These are phyloP conservation scores for Pseudomyrmex flavicornis DNA, from an alignment of 1,140 invertebrate genomes.

Conservation along the genomic window DNA sequence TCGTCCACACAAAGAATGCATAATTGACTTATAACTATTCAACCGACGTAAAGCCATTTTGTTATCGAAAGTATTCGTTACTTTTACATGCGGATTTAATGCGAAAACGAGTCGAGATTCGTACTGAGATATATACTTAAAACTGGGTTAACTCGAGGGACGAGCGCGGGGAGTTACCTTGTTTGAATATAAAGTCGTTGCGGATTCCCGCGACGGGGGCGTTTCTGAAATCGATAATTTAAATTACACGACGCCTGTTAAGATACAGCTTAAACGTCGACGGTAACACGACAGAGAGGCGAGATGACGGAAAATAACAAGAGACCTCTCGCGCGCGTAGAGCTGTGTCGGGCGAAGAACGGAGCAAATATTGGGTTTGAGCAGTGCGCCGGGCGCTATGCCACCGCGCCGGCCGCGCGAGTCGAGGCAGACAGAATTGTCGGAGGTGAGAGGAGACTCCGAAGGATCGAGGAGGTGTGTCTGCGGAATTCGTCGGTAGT, in stretches of 20 bases:
- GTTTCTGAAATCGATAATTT: slow-evolving; percentile 59
- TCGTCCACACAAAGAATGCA: neutral
- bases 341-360: neutral
- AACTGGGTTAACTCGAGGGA: slow-evolving; percentile 45
- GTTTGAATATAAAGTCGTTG: slow-evolving; percentile 61
- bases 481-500: neutral
- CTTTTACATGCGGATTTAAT: slow-evolving; percentile 10
- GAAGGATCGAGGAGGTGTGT: slow-evolving; percentile 26
- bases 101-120: slow-evolving; percentile 37
- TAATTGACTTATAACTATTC: neutral
- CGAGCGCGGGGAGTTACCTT: slow-evolving; percentile 10
- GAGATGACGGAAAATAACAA: slow-evolving; percentile 5
- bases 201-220: slow-evolving; percentile 39
- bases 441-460: neutral
- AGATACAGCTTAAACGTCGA: slow-evolving; percentile 54
- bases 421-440: neutral
- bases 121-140: slow-evolving; percentile 20
- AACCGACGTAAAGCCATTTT: neutral
- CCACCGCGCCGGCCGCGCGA: neutral
- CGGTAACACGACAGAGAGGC: slow-evolving; percentile 27
- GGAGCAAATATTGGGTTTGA: slow-evolving; percentile 22
- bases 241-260: slow-evolving; percentile 54
- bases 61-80: neutral
- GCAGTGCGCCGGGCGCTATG: neutral
- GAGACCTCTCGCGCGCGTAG: neutral